Percentiles rank a stretch among this genome's conserved stretches.
Conservation (phyloP, 1,140 invertebrate genomes). For the Hylaeus volcanicus region DNA sequence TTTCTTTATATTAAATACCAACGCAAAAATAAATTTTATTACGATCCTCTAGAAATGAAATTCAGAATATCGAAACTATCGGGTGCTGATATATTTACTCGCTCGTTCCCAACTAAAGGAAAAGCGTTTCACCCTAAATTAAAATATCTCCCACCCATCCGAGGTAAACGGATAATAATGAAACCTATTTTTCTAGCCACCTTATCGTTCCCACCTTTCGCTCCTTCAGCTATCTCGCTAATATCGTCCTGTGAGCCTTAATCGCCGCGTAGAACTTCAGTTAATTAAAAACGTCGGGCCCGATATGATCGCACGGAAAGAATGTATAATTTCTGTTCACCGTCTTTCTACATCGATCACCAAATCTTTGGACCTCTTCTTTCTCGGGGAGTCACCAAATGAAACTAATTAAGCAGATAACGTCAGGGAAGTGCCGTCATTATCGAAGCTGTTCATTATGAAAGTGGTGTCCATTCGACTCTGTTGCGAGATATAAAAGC, state of each 20-base stretch:
- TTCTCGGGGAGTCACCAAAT: constrained; percentile 63
- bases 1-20: no score
- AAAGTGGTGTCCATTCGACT: no score
- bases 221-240: constrained; percentile 13
- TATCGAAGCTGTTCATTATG: constrained; percentile 16
- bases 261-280: constrained; percentile 47
- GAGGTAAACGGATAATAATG: background rate
- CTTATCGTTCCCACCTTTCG: constrained; percentile 34
- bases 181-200: constrained; percentile 8
- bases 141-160: background rate
- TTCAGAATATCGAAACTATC: no score
- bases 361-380: constrained; percentile 64
- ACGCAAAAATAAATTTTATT: no score
- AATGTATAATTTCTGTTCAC: constrained; percentile 55
- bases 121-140: background rate
- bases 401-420: constrained; percentile 74
- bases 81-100: no score
- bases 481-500: no score
- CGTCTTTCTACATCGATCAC: constrained; percentile 66
- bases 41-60: no score
- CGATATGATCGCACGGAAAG: constrained; percentile 61
- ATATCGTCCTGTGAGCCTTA: background rate
- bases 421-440: constrained; percentile 44
- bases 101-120: background rate
- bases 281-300: constrained; percentile 75